Evolutionary conservation across 2,888 invertebrate genomes (phyloP).

Genomic region (Oscheius sp.): DNA sequence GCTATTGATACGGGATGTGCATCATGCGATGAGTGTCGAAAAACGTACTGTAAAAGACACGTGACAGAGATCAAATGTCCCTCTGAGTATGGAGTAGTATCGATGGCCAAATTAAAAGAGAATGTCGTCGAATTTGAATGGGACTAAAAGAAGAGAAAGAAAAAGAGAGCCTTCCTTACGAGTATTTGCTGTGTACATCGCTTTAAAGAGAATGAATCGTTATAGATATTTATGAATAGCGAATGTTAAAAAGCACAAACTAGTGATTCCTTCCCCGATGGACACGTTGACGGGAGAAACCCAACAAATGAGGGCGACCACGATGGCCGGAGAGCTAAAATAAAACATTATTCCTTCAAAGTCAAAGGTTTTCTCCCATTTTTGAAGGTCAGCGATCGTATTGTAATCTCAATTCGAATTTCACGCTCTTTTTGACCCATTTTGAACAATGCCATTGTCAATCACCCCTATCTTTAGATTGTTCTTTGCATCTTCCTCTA

Average conservation of each 20-base stretch:
- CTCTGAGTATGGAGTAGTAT: constrained; percentile 52
- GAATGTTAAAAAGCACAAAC: neutral
- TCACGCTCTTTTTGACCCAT: no score
- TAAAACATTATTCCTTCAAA: neutral
- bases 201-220: neutral
- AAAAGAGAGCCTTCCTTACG: neutral
- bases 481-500: no score
- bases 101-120: constrained; percentile 50
- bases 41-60: constrained; percentile 56
- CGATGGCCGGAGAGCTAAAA: neutral
- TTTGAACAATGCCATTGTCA: no score
- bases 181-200: neutral
- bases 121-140: constrained; percentile 61
- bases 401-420: no score
- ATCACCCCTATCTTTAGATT: no score
- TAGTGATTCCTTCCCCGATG: neutral
- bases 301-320: neutral
- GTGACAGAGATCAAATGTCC: constrained; percentile 49
- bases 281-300: neutral
- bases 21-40: constrained; percentile 60
- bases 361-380: no score
- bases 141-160: constrained; percentile 24
- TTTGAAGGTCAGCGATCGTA: no score
- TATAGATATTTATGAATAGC: neutral
- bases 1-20: constrained; percentile 50